A percentile compares a stretch with the other conserved stretches of the same genome.
Conservation (phyloP, 2,888 invertebrate genomes). For the Lacanobia oleracea region DNA sequence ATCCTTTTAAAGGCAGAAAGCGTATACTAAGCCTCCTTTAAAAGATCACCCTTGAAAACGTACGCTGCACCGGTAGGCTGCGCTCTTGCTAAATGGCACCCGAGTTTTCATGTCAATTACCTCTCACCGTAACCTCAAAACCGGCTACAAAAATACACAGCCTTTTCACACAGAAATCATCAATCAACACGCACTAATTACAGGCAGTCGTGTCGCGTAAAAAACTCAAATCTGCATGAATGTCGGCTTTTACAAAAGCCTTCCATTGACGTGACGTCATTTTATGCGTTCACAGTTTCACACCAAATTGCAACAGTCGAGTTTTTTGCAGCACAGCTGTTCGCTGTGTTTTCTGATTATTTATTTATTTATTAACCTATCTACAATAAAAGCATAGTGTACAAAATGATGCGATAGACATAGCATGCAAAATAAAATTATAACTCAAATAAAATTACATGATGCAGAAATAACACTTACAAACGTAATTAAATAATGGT, state of each 20-base stretch:
- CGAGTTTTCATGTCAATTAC: slow-evolving; percentile 46
- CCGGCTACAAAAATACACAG: slow-evolving; percentile 16
- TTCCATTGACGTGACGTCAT: slow-evolving; percentile 33
- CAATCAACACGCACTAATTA: slow-evolving; percentile 52
- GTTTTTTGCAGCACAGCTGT: slow-evolving; percentile 42
- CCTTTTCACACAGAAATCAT: slow-evolving; percentile 32
- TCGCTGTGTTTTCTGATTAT: slow-evolving; percentile 6
- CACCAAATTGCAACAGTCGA: slow-evolving; percentile 34
- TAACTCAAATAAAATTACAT: no score
- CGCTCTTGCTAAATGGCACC: slow-evolving; percentile 13
- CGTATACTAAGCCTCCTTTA: background rate
- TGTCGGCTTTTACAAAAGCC: slow-evolving; percentile 49
- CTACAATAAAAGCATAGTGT: no score
- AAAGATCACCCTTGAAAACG: slow-evolving; percentile 23
- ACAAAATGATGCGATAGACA: no score
- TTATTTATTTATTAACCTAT: no score
- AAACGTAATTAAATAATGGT: no score
- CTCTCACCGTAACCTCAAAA: slow-evolving; percentile 49
- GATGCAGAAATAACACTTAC: no score
- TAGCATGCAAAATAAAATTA: no score
- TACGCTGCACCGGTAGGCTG: background rate
- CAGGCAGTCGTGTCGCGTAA: slow-evolving; percentile 21
- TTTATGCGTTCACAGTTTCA: slow-evolving; percentile 28
- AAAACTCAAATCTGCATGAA: slow-evolving; percentile 26
- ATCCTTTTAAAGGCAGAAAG: background rate